Percentiles rank a stretch among this genome's conserved stretches.
phyloP scores from a whole-genome alignment of 2,797 vertebrate species.

The Parotocinclus haroldoi region DNA sequence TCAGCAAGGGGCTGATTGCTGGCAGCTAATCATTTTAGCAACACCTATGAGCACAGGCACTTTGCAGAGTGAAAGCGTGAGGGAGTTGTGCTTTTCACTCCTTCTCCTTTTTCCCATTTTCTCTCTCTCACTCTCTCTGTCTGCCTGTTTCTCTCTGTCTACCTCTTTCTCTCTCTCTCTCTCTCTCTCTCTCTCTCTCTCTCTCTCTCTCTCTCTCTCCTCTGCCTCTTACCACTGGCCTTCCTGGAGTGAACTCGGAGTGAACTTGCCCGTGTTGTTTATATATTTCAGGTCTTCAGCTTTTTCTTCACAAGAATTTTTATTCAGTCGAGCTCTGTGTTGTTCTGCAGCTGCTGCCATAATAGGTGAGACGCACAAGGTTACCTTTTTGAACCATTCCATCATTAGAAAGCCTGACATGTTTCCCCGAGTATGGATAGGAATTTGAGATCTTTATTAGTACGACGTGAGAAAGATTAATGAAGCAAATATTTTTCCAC shows the following conservation, averaged over 20 bases:
- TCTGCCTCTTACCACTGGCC: constrained; percentile 48
- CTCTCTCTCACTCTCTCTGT: constrained; percentile 1
- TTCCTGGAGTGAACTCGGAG: constrained; percentile 54
- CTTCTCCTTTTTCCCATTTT: constrained; percentile 19
- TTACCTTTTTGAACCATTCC: constrained; percentile 45
- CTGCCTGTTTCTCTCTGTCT: constrained; percentile 35
- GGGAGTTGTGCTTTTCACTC: not conserved
- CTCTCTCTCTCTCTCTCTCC: constrained; percentile 23
- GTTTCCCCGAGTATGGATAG: constrained; percentile 33
- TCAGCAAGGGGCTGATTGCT: constrained; percentile 66
- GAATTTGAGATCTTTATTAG: constrained; percentile 45
- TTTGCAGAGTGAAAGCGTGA: constrained; percentile 42
- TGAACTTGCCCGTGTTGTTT: constrained; percentile 55
- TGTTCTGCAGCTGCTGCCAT: constrained; percentile 51
- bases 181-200: constrained; percentile 35
- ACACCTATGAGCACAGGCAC: constrained; percentile 60
- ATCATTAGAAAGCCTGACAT: constrained; percentile 39
- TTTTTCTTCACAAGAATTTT: constrained; percentile 46
- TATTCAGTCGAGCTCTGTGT: constrained; percentile 39
- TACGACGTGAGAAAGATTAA: constrained; percentile 28
- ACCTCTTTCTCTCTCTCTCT: constrained; percentile 40
- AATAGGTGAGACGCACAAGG: constrained; percentile 46
- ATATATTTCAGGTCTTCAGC: constrained; percentile 44
- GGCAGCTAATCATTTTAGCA: constrained; percentile 76
- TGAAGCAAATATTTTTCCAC: constrained; percentile 11